Conservation (phyloP, 1,140 invertebrate genomes). For the Pemphigus obesinymphae region DNA sequence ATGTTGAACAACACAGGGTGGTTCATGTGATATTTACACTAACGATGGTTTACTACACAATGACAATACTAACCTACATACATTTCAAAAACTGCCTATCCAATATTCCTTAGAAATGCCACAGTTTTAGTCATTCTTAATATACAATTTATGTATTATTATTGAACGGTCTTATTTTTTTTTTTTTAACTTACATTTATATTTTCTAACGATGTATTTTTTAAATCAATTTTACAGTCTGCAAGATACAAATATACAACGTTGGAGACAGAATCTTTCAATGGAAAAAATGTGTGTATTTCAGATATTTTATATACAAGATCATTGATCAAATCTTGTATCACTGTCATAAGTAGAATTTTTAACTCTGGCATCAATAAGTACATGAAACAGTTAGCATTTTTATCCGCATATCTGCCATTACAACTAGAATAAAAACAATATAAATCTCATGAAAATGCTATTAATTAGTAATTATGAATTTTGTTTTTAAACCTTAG, state of each 20-base stretch:
- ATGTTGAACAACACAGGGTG: no score
- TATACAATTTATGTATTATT: background rate
- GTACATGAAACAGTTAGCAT: background rate
- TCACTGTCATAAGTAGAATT: background rate
- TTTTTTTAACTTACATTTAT: constrained; percentile 7
- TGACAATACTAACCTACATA: no score
- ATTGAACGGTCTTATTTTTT: no score
- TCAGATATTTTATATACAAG: constrained; percentile 6
- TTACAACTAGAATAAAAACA: background rate
- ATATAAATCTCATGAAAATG: background rate
- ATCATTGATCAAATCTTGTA: constrained; percentile 1
- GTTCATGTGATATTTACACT: no score
- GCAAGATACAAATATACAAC: background rate
- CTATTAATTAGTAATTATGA: background rate
- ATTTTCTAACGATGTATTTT: constrained; percentile 18
- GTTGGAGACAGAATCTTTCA: background rate
- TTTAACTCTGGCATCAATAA: constrained; percentile 32
- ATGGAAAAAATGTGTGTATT: background rate
- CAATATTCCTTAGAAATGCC: no score
- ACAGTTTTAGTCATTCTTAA: no score
- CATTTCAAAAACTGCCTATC: no score
- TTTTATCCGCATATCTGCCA: background rate
- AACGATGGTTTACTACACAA: no score
- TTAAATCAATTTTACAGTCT: background rate
- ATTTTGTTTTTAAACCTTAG: no score